Evolutionary conservation across 2,113 vertebrate genomes (phyloP), one percentile per base, ranked within the genome.

Genomic region (Rhadina sibilatrix): DNA sequence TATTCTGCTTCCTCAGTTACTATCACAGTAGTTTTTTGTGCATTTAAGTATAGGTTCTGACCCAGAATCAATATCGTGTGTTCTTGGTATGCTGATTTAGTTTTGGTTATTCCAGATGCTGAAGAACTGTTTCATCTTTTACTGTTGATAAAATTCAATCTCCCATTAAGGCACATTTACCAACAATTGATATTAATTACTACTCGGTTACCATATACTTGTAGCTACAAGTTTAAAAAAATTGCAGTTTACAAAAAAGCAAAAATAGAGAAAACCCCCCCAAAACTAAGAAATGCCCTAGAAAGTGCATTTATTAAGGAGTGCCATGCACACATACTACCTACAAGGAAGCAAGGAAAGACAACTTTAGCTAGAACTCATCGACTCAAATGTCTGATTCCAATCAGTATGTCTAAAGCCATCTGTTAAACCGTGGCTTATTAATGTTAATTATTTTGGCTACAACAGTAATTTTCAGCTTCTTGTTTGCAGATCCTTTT

Each of bases 371-470:
- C 78, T 81, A 92, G 23, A 93, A 86, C 28, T 91, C 87, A 95
- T 91, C 90, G 96, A 83, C 33, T 96, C 57, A 46, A 93, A 96
- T 78, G 90, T 86, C 90, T 74, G 33, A 93, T 66, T 91, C 79
- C 66, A 79, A 95, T 80, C 75, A 66, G 90, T 71, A 79, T 70
- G 69, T 75, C 90, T 93, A 82, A 93, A 96, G 19, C n/a, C 50
- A 81, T 91, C n/a, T 90, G 89, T 94, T 85, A 78, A 89, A 72
- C 54, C 64, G 61, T 7, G 23, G 77, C 60, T 92, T 96, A 90
- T 83, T 96, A 95, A 88, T 81, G 88, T 83, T 94, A 80, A 93
- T 92, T 81, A 95, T 95, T 93, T 91, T 90, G 89, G 76, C 83
- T 86, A 81, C 64, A 93, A 66, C 50, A 74, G 68, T 59, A 86